A percentile compares a stretch with the other conserved stretches of the same genome.
phyloP scores from a whole-genome alignment of 1,140 invertebrate species.

The Amphibalanus amphitrite region DNA sequence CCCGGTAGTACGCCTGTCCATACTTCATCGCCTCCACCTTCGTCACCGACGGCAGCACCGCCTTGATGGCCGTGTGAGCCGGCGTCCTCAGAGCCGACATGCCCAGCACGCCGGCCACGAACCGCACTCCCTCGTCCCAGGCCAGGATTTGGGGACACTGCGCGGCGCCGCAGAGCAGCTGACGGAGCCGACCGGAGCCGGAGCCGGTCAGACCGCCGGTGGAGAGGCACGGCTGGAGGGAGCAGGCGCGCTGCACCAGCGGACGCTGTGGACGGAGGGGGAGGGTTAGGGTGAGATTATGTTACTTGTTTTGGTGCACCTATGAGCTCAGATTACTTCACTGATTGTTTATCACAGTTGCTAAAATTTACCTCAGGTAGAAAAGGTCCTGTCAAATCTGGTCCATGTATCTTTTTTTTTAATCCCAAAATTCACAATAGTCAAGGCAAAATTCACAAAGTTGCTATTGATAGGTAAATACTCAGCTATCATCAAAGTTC shows the following conservation, averaged over 20 bases:
- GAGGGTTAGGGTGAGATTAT: no score
- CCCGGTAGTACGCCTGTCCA: slow-evolving; percentile 14
- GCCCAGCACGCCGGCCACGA: slow-evolving; percentile 8
- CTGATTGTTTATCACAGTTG: no score
- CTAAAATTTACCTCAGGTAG: no score
- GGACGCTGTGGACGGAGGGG: not conserved
- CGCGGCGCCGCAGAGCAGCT: not conserved
- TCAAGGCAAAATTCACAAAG: no score
- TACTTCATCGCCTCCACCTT: slow-evolving; percentile 12
- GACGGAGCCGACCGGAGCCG: not conserved
- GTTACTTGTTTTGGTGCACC: no score
- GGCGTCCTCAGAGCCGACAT: slow-evolving; percentile 3
- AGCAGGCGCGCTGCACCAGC: not conserved
- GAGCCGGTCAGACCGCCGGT: no score
- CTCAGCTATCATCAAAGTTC: no score
- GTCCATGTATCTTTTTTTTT: no score
- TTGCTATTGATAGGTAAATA: no score
- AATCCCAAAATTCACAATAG: no score
- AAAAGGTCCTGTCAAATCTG: no score
- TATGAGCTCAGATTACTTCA: no score
- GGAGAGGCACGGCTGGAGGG: not conserved
- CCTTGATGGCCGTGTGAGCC: slow-evolving; percentile 11
- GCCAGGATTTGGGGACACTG: not conserved
- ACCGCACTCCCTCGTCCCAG: slow-evolving; percentile 12
- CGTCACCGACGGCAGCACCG: slow-evolving; percentile 12